Percentiles rank a stretch among this genome's conserved stretches.
phyloP scores from a whole-genome alignment of 2,888 invertebrate genomes.

The Anarsia innoxiella region DNA sequence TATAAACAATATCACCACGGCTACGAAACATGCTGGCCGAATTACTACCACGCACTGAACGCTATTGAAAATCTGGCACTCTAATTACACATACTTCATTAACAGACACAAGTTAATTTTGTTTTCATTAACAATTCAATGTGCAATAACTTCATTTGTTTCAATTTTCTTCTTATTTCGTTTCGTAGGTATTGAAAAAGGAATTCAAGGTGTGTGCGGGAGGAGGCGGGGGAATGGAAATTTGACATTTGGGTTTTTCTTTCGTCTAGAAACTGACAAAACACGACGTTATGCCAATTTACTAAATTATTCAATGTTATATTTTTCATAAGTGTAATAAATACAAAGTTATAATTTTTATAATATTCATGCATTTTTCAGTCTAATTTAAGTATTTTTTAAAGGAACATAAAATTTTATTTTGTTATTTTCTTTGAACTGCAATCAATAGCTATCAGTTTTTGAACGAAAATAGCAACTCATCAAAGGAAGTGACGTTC shows the following conservation, averaged over 20 bases:
- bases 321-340: no score
- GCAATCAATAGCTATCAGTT: no score
- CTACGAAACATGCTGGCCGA: constrained; percentile 73
- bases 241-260: constrained; percentile 24
- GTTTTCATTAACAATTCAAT: constrained; percentile 25
- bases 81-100: constrained; percentile 26
- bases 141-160: constrained; percentile 32
- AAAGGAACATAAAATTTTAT: no score
- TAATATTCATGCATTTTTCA: no score
- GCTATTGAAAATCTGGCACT: constrained; percentile 8
- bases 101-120: constrained; percentile 20
- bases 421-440: no score
- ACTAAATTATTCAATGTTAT: no score
- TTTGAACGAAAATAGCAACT: constrained; percentile 23
- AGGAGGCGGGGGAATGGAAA: constrained; percentile 24
- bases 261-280: constrained; percentile 12
- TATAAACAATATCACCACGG: constrained; percentile 87
- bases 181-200: constrained; percentile 6
- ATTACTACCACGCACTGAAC: constrained; percentile 9
- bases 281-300: no score
- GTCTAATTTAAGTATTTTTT: no score
- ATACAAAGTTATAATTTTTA: no score
- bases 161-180: constrained; percentile 25
- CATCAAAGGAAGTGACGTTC: constrained; percentile 17
- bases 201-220: constrained; percentile 19